Base-by-base conservation (phyloP, 2,797 vertebrate genomes). In the Acestrorhynchus altus region DNA sequence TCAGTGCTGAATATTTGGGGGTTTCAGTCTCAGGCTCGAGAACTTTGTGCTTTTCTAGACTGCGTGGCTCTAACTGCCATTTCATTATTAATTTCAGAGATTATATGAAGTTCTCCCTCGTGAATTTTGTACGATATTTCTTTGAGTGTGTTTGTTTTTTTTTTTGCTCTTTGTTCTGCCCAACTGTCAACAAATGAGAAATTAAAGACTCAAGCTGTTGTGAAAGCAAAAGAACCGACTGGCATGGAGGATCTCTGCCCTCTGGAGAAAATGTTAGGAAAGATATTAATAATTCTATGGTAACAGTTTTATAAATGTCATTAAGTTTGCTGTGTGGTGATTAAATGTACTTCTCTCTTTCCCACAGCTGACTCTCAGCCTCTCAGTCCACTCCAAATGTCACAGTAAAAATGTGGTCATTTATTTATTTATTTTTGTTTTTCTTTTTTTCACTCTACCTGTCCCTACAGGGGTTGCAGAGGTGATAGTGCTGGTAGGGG, bases 401-500 rank as follows among this genome's bases (percentile, higher is more conserved):
- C 68, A 71, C 4, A 39, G 49, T 1, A 39, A 56, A 66, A 65
- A 59, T 73, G 31, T 49, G 42, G 63, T 66, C 74, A 4, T 73
- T 24, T 0, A 96, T 67, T 97, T 81, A 96, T 98, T 90, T 97
- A 96, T 0, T 96, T 96, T 0, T 97, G 96, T 76, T 96, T 98
- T 26, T 54, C 60, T 64, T 35, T 71, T 66, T 94, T 98, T 98
- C 92, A 96, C 51, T 99, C 92, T 98, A 97, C 94, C 95, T 99
- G 90, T 98, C 80, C 78, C 86, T 82, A 56, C 80, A 99, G 98
- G 97, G 88, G 97, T 99, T 81, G 97, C 97, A 0, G 98, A 99
- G 92, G 98, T 99, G 85, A 97, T 99, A 74, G 97, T 99, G 81
- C 88, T 99, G 87, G 96, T 99, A 20, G 97, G 98, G 51, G 98